Base-by-base conservation (phyloP, 2,888 invertebrate genomes). In the Eupithecia tripunctaria region DNA sequence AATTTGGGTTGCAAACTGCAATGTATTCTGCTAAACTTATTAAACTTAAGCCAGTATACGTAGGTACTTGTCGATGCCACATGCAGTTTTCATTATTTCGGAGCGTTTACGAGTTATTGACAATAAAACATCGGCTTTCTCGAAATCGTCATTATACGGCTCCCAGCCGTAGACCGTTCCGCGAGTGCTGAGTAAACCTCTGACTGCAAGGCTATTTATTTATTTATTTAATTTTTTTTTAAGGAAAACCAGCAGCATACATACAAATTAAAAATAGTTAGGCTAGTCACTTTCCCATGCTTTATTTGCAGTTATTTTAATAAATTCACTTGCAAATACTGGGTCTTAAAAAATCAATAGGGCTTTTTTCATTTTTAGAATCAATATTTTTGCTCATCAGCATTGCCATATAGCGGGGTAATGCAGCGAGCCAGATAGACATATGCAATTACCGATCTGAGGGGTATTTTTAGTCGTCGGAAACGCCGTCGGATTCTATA, bases 61-160 rank as follows among this genome's bases (percentile, higher is more conserved):
- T 51, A 51, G 21, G 51, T 21, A 21, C 12, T 21, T 67, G 67
- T 62, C 71, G 81, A 82, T 84, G 78, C 86, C 86, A 85, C 89
- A 88, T 88, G 87, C 85, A 84, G 85, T 82, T 84, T 82, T 82
- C 84, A 86, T 89, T 86, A 90, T 87, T 88, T 85, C 81, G 83
- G 83, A 82, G 82, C 85, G 85, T 87, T 90, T 83, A 86, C 88
- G 85, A 89, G 90, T 91, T 90, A 88, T 84, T 88, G 86, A 84
- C 88, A 85, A 89, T 90, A 90, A 91, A 91, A 84, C 87, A 88
- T 86, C 84, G 85, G 85, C 85, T 89, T 90, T 88, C 91, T 89
- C 85, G 90, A 90, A 90, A 89, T 79, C 83, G 77, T 84, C 84
- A 82, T 89, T 85, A 86, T 80, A 81, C 79, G 80, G 81, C 84